Evolutionary conservation across 2,113 vertebrate species (phyloP), one percentile per base, ranked within the genome.

Genomic region (Hyla sarda): DNA sequence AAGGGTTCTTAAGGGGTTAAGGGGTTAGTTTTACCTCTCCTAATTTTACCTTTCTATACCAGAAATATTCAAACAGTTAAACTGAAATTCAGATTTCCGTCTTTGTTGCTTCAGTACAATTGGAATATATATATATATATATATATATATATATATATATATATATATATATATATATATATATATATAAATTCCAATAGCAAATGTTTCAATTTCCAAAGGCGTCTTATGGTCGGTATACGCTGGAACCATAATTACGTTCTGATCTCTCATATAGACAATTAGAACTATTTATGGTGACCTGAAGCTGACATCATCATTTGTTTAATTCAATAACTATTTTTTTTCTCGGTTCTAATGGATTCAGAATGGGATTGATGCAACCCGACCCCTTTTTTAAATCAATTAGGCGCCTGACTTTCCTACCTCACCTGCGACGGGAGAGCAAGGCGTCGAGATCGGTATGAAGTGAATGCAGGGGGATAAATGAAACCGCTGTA

Each of bases 261-360:
- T 87, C 41, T 80, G 67, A 82, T 62, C 62, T 34, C n/a, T 77
- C 50, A 14, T 62, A 58, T 19, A 47, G 58, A 37, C 77, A 87
- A 87, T 74, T 82, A 74, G 78, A 30, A 52, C 50, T 82, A 62
- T 82, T 62, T 74, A 80, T 58, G 69, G 78, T 2, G 72, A 58
- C 65, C 30, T 72, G 69, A 56, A 19, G 30, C 67, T 87, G 79
- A 79, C 78, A 87, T 82, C 78, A 87, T 82, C 67, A 73, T 87
- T 82, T 82, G n/a, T 86, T 52, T 62, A 67, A 87, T 87, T 81
- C 78, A 87, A 87, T 87, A 73, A 87, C 78, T 82, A 73, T 82
- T 82, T 87, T 87, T 82, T 62, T 69, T 19, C n/a, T n/a, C 16
- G n/a, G n/a, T 48, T 82, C 67, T 87, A 87, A 87, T 87, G 77